Evolutionary conservation across 2,113 vertebrate genomes (phyloP), one percentile per base, ranked within the genome.

Genomic region (Pseudorasbora parva): DNA sequence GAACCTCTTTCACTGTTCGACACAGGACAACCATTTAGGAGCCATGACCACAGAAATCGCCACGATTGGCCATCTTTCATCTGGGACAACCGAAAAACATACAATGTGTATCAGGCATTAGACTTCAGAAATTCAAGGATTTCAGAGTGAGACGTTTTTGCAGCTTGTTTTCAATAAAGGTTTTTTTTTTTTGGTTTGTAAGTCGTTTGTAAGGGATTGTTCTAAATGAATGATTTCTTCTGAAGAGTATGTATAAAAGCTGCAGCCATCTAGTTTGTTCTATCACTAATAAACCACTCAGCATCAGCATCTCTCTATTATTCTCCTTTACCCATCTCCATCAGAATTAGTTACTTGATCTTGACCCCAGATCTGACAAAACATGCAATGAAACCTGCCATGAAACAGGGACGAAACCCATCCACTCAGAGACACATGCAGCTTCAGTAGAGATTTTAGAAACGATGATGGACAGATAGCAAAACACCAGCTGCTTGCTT

Each of bases 191-290:
- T 9, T 10, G 17, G 4, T 11, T 68, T 8, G n/a, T n/a, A n/a
- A n/a, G n/a, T n/a, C n/a, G n/a, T n/a, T n/a, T n/a, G n/a, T n/a
- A n/a, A n/a, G n/a, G n/a, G n/a, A n/a, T n/a, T n/a, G n/a, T 5
- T 43, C 37, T n/a, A 33, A 41, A 41, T 8, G 14, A 15, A 30
- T 5, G 27, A 45, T 69, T 69, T 69, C 19, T 43, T 33, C 37
- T 71, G 41, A 45, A 71, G 11, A 45, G 68, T 21, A 71, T 3
- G n/a, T 23, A 15, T 21, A 5, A 41, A 68, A 60, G n/a, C 45
- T 14, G n/a, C n/a, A n/a, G n/a, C 11, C 41, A 73, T 51, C 72
- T 75, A 23, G 25, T 75, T 75, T 74, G 49, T 54, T 75, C 49
- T 51, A 33, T 14, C 17, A 54, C 17, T 27, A 56, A 75, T 57